Conservation (phyloP, 2,113 vertebrate species). For the Scalopus aquaticus region DNA sequence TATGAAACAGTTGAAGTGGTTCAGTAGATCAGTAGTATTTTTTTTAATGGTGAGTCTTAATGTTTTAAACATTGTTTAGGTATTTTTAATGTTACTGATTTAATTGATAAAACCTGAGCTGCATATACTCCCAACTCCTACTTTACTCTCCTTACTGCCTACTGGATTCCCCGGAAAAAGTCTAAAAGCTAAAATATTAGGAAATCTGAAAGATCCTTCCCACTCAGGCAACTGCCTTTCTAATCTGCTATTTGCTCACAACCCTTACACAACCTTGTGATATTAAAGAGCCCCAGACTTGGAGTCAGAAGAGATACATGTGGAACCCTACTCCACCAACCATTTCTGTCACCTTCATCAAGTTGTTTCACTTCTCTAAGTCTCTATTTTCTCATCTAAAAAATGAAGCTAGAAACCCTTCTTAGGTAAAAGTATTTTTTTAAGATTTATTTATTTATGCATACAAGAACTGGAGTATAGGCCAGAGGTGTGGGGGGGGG, state of each 20-base stretch:
- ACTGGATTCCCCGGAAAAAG: neutral
- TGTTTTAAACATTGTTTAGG: slow-evolving; percentile 8
- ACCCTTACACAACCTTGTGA: neutral
- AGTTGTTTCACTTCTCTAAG: neutral
- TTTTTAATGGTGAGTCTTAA: slow-evolving; percentile 17
- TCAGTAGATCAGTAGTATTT: neutral
- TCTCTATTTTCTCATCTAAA: slow-evolving; percentile 2
- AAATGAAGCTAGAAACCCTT: slow-evolving; percentile 14
- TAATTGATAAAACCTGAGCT: slow-evolving; percentile 4
- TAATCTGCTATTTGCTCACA: neutral
- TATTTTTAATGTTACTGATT: neutral
- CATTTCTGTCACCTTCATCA: neutral
- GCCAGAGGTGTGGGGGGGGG: too few species aligned
- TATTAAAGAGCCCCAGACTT: neutral
- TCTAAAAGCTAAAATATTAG: neutral
- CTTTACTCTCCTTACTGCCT: neutral
- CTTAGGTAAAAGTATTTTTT: neutral
- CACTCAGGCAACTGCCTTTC: slow-evolving; percentile 6
- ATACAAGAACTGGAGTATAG: too few species aligned
- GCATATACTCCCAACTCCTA: neutral
- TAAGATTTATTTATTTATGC: too few species aligned
- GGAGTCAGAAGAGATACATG: neutral
- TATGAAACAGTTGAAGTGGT: slow-evolving; percentile 4
- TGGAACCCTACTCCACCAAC: neutral
- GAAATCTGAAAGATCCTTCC: neutral